Evolutionary conservation across 1,140 invertebrate genomes (phyloP).

Genomic region (Aphaenogaster ashmeadi): DNA sequence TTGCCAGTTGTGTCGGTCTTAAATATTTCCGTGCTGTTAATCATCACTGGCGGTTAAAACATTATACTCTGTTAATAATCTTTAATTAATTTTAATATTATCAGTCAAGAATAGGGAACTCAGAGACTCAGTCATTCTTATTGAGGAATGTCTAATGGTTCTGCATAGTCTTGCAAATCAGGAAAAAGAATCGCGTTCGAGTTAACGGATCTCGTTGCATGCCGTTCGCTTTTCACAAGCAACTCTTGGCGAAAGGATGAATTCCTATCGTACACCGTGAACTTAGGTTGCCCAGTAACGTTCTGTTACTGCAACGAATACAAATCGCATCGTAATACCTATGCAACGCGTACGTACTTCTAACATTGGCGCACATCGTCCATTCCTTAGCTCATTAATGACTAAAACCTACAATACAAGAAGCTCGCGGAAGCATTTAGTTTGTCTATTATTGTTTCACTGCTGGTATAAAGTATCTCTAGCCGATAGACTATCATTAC

Average conservation of each 20-base stretch:
- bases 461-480: neutral
- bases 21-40: no score
- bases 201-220: constrained; percentile 44
- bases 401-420: neutral
- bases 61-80: neutral
- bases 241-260: constrained; percentile 49
- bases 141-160: constrained; percentile 11
- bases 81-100: constrained; percentile 5
- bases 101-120: neutral
- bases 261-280: constrained; percentile 46
- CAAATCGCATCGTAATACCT: constrained; percentile 64
- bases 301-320: constrained; percentile 68
- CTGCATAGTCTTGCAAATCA: neutral
- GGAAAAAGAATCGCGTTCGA: constrained; percentile 36
- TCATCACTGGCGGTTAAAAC: no score
- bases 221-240: constrained; percentile 56
- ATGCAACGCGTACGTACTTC: neutral
- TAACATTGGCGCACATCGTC: constrained; percentile 22
- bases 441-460: constrained; percentile 36
- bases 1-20: no score
- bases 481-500: constrained; percentile 11
- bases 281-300: constrained; percentile 21
- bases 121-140: neutral
- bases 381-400: constrained; percentile 35
- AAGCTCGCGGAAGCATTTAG: constrained; percentile 22